These are phyloP conservation scores for Crioceris asparagi DNA, from an alignment of 2,888 invertebrate genomes.

Conservation along the genomic window DNA sequence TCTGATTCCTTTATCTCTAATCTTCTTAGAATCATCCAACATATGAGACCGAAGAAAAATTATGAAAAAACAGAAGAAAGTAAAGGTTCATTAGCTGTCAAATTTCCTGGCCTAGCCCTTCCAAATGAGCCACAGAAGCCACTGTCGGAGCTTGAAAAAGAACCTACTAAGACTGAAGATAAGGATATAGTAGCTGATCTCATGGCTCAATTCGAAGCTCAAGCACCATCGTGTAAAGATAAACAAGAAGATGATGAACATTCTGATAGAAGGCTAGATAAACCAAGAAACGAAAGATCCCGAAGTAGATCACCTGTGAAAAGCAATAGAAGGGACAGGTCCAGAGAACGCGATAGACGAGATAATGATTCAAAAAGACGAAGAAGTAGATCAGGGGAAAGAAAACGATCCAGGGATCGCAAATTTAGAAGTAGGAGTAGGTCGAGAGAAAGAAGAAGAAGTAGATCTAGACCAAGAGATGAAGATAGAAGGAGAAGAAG, in stretches of 20 bases:
- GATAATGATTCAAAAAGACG: slow-evolving; percentile 5
- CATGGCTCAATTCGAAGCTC: slow-evolving; percentile 76
- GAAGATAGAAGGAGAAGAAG: slow-evolving; percentile 11
- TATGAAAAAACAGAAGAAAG: slow-evolving; percentile 14
- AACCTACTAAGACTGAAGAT: slow-evolving; percentile 24
- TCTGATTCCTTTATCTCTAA: slow-evolving; percentile 93
- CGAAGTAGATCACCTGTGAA: slow-evolving; percentile 15
- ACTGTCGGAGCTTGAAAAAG: slow-evolving; percentile 32
- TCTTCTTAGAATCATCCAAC: slow-evolving; percentile 85
- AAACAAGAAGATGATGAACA: slow-evolving; percentile 13
- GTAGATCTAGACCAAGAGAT: slow-evolving; percentile 21
- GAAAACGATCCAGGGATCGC: slow-evolving; percentile 8
- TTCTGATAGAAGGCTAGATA: slow-evolving; percentile 13
- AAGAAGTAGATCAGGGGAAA: slow-evolving; percentile 18
- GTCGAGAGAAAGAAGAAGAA: slow-evolving; percentile 26
- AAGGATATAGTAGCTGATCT: slow-evolving; percentile 59
- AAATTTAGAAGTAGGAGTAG: slow-evolving; percentile 25
- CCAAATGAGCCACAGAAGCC: slow-evolving; percentile 58
- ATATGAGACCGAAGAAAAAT: slow-evolving; percentile 65
- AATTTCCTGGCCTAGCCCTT: slow-evolving; percentile 73
- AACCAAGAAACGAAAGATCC: slow-evolving; percentile 25
- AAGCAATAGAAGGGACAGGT: slow-evolving; percentile 30
- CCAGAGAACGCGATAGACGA: slow-evolving; percentile 12
- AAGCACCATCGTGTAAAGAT: slow-evolving; percentile 55
- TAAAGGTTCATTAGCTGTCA: slow-evolving; percentile 48